A percentile compares a stretch with the other conserved stretches of the same genome.
phyloP scores from a whole-genome alignment of 2,888 invertebrate species.

The Trisateles emortualis region DNA sequence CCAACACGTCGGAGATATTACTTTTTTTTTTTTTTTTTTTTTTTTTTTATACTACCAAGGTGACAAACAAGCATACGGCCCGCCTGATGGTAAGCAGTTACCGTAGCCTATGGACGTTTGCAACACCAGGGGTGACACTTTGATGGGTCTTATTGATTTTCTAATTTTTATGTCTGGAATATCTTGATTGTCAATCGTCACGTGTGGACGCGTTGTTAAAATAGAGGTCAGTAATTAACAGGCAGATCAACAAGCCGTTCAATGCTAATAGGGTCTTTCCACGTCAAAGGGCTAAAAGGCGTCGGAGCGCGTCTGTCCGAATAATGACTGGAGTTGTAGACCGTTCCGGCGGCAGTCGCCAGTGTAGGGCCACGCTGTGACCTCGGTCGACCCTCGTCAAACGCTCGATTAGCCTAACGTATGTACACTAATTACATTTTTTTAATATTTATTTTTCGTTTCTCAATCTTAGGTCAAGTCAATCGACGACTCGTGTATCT shows the following conservation, averaged over 20 bases:
- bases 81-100: too few relatives aligned
- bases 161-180: slow-evolving; percentile 22
- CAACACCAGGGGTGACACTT: too few relatives aligned
- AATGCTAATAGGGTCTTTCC: slow-evolving; percentile 83
- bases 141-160: slow-evolving; percentile 35
- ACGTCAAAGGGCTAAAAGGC: slow-evolving; percentile 85
- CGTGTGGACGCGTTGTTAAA: slow-evolving; percentile 60
- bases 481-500: slow-evolving; percentile 64
- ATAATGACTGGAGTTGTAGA: slow-evolving; percentile 80
- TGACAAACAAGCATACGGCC: too few relatives aligned
- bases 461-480: slow-evolving; percentile 56
- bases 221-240: slow-evolving; percentile 82
- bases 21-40: too few relatives aligned
- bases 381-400: slow-evolving; percentile 83
- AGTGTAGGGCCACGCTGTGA: slow-evolving; percentile 61
- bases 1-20: slow-evolving; percentile 56
- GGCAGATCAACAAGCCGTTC: slow-evolving; percentile 82
- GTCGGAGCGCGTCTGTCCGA: slow-evolving; percentile 83
- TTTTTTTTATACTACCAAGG: too few relatives aligned
- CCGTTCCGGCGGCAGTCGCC: slow-evolving; percentile 59
- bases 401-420: slow-evolving; percentile 82
- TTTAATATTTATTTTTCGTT: slow-evolving; percentile 62
- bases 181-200: slow-evolving; percentile 53
- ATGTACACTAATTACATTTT: slow-evolving; percentile 77
- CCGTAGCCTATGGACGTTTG: too few relatives aligned